Percentiles rank a stretch among this genome's conserved stretches.
Evolutionary conservation across 2,797 vertebrate genomes (phyloP).

Genomic region (Gadopsis bispinosus): DNA sequence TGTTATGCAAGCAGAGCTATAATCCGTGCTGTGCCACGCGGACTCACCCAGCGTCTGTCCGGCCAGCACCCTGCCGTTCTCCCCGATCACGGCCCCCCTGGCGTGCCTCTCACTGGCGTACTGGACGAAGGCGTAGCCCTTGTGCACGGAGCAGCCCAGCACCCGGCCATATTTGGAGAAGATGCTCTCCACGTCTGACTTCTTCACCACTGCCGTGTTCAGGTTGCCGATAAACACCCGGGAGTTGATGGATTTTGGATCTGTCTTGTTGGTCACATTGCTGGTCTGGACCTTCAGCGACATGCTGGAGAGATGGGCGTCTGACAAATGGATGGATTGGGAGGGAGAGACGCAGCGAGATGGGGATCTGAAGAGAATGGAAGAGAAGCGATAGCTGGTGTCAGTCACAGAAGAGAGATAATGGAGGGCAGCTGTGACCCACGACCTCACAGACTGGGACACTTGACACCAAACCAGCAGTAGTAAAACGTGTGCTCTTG

Average conservation of each 20-base stretch:
- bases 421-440: neutral
- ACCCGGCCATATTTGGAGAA: constrained; percentile 94
- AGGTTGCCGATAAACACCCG: constrained; percentile 96
- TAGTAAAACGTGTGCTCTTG: too few species aligned
- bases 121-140: constrained; percentile 95
- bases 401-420: constrained; percentile 13
- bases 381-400: neutral
- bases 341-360: constrained; percentile 5
- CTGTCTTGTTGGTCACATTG: constrained; percentile 98
- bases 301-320: constrained; percentile 72
- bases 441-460: neutral
- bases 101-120: constrained; percentile 93
- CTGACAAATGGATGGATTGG: constrained; percentile 4
- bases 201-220: constrained; percentile 95
- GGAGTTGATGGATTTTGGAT: constrained; percentile 96
- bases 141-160: constrained; percentile 94
- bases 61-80: constrained; percentile 91
- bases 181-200: constrained; percentile 93
- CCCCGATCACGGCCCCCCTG: constrained; percentile 91
- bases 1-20: neutral
- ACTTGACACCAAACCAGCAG: neutral
- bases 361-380: constrained; percentile 14
- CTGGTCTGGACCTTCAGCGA: constrained; percentile 95
- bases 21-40: neutral
- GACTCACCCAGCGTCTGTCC: constrained; percentile 93